These are phyloP conservation scores for Eidolon helvum DNA, from an alignment of 2,113 vertebrate species.

Conservation along the genomic window DNA sequence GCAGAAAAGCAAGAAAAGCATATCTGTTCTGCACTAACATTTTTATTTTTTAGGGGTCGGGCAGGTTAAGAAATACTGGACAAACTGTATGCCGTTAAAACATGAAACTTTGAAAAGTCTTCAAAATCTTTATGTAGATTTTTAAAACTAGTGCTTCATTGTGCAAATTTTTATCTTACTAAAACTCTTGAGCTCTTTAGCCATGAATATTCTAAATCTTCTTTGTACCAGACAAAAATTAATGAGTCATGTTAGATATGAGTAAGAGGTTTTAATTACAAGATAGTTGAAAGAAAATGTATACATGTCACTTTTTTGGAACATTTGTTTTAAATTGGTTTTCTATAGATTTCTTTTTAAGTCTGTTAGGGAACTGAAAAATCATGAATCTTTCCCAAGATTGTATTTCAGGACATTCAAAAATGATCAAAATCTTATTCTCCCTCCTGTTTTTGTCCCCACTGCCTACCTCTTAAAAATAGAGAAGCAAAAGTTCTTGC, in stretches of 20 bases:
- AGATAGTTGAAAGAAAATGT: slow-evolving; percentile 49
- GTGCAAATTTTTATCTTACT: not conserved
- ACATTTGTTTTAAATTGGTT: slow-evolving; percentile 37
- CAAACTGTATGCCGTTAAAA: not conserved
- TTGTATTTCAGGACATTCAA: slow-evolving; percentile 29
- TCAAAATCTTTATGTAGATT: not conserved
- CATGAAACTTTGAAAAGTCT: not conserved
- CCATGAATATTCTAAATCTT: slow-evolving; percentile 10
- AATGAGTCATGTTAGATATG: slow-evolving; percentile 41
- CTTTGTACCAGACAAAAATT: slow-evolving; percentile 46
- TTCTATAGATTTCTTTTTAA: not conserved
- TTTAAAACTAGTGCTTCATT: not conserved
- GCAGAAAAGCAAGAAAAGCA: not conserved
- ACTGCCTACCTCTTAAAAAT: not conserved
- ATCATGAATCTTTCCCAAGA: not conserved
- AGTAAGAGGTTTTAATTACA: slow-evolving; percentile 25
- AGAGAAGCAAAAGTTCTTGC: slow-evolving; percentile 47
- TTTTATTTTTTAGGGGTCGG: not conserved
- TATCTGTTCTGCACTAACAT: not conserved
- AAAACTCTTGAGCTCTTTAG: slow-evolving; percentile 42
- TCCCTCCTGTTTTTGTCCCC: not conserved
- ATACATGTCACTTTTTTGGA: not conserved
- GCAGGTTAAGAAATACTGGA: slow-evolving; percentile 17
- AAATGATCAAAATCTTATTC: slow-evolving; percentile 42
- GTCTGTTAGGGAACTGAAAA: not conserved